Percentiles rank a stretch among this genome's conserved stretches.
These are phyloP conservation scores for Halictus ligatus DNA, from an alignment of 2,888 invertebrate species.

Conservation along the genomic window DNA sequence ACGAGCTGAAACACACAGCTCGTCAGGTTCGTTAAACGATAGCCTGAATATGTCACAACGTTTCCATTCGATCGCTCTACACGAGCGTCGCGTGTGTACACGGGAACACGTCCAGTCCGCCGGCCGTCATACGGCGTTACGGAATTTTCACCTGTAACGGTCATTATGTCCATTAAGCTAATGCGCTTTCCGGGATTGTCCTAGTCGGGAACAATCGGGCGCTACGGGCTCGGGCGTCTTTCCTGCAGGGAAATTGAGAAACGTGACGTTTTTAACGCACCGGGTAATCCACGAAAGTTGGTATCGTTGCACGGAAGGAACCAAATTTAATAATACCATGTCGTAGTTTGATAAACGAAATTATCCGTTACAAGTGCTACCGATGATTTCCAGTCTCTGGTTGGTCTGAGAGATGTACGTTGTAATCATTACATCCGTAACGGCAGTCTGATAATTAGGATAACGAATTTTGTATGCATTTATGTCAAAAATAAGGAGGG, in stretches of 20 bases:
- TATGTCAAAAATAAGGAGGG: no score
- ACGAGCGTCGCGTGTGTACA: slow-evolving; percentile 35
- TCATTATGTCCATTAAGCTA: slow-evolving; percentile 43
- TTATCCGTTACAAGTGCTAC: no score
- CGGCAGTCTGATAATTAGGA: no score
- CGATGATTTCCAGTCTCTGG: no score
- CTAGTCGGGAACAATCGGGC: not conserved
- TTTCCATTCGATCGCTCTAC: slow-evolving; percentile 39
- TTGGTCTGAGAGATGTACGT: no score
- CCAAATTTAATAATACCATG: no score
- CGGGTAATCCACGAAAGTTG: not conserved
- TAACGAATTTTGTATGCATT: no score
- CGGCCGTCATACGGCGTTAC: slow-evolving; percentile 20
- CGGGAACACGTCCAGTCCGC: slow-evolving; percentile 50
- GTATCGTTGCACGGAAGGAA: not conserved
- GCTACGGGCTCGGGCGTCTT: not conserved
- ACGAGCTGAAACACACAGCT: slow-evolving; percentile 7
- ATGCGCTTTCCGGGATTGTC: slow-evolving; percentile 10
- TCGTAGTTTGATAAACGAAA: no score
- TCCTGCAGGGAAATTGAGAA: not conserved
- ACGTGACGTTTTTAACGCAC: not conserved
- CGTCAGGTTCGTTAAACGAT: slow-evolving; percentile 59
- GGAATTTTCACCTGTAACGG: slow-evolving; percentile 22
- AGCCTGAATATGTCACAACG: slow-evolving; percentile 60
- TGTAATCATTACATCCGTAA: no score